phyloP scores from a whole-genome alignment of 2,888 invertebrate species.

The Malachius bipustulatus region DNA sequence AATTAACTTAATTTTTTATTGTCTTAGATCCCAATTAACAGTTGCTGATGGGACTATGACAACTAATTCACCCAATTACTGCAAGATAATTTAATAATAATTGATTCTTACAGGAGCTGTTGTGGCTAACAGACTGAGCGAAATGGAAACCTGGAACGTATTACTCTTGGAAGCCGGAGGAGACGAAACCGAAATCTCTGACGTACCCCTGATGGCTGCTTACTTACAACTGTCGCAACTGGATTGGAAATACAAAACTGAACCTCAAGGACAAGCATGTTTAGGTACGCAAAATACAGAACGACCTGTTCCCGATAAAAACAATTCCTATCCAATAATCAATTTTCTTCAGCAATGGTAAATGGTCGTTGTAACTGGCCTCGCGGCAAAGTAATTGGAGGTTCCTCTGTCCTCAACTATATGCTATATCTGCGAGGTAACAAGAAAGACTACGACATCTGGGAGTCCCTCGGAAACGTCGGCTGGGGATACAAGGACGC shows the following conservation, averaged over 20 bases:
- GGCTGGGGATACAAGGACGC: conserved; percentile 80
- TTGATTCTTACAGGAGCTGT: conserved; percentile 65
- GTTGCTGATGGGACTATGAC: too few relatives aligned
- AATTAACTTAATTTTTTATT: too few relatives aligned
- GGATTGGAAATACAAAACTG: conserved; percentile 90
- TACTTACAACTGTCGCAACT: conserved; percentile 76
- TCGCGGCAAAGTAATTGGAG: conserved; percentile 83
- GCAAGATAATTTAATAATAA: too few relatives aligned
- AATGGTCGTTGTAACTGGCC: conserved; percentile 82
- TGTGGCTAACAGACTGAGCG: conserved; percentile 70
- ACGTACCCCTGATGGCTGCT: conserved; percentile 77
- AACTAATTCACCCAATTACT: too few relatives aligned
- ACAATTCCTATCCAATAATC: not conserved
- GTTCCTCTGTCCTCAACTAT: conserved; percentile 79
- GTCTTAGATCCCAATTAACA: too few relatives aligned
- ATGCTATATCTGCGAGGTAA: conserved; percentile 88
- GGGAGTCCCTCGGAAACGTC: conserved; percentile 76
- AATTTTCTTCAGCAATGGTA: conserved; percentile 59
- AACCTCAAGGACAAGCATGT: conserved; percentile 71
- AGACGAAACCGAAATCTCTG: conserved; percentile 83
- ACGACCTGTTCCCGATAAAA: not conserved
- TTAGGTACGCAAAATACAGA: conserved; percentile 51
- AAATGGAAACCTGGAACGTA: conserved; percentile 68
- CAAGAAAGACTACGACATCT: conserved; percentile 76
- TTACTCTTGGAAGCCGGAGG: conserved; percentile 77